Evolutionary conservation across 2,113 vertebrate species (phyloP), one percentile per base, ranked within the genome.

Genomic region (Lates calcarifer): DNA sequence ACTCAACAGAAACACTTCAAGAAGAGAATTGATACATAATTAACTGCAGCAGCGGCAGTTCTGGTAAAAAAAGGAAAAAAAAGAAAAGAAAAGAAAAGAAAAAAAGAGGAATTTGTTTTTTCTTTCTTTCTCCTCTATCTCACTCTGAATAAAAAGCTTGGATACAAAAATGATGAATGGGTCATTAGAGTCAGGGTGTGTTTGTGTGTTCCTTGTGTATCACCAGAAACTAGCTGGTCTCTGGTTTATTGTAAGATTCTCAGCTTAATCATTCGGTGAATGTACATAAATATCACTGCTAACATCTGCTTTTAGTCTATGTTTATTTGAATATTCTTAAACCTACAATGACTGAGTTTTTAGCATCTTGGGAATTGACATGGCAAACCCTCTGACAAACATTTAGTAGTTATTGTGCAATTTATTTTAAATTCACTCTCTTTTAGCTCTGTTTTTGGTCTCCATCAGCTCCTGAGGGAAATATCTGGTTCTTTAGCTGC

Each of bases 21-120:
- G 56, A 61, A 53, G 55, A 79, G 62, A 77, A 61, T 11, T 24
- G 26, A 55, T 70, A 53, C 31, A 72, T 85, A 79, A 85, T 82
- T 80, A 80, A 64, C 33, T 80, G 55, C 74, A 72, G 77, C 64
- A 71, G 55, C 56, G 31, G 15, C 55, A 58, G 57, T 29, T 77
- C 70, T 64, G 31, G 56, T 70, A 60, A 73, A 87, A n/a, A n/a
- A n/a, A n/a, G n/a, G n/a, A n/a, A n/a, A n/a, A n/a, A n/a, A n/a
- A n/a, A n/a, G n/a, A n/a, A n/a, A n/a, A n/a, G n/a, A n/a, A n/a
- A n/a, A n/a, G n/a, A n/a, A n/a, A n/a, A n/a, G n/a, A n/a, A n/a
- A n/a, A n/a, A 81, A 76, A 79, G n/a, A 76, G 35, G 41, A 84
- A 71, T 70, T 35, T 11, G 12, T 31, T 41, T 66, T 51, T 51